Evolutionary conservation across 64 coral and sea anemone genomes (phyloP), one percentile per base, ranked within the genome.

Genomic region (Catalaphyllia jardinei): DNA sequence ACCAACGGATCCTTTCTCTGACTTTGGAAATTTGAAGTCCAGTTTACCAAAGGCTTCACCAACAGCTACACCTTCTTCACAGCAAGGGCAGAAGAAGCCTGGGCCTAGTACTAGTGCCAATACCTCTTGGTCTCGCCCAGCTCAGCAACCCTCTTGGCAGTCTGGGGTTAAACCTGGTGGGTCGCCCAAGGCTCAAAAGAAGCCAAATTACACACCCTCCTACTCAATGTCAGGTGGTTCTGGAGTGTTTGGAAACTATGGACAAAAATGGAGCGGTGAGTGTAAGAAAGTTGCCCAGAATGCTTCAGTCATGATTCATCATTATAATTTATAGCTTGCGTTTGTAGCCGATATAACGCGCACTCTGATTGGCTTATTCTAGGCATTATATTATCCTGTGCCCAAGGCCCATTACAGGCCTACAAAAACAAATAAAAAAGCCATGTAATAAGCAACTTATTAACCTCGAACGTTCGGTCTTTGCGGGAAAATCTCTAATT

Each of bases 211-310:
- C 60, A 71, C 88, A 27, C 95, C 95, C 0, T 76, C 49, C 7
- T 97, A 90, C 51, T 62, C 84, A 14, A 50, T 78, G 72, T 79
- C 83, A 29, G 88, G 88, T 28, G 61, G 76, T 18, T 79, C 73
- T n/a, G 93, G 95, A 59, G 91, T 97, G 17, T 97, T 97, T 85
- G 95, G 95, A 0, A 85, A 89, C 5, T 96, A 96, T 33, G 95
- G 95, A 57, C 92, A 91, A 51, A 89, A 85, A 51, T 85, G 81
- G 81, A 85, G 22, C n/a, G 81, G 81, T 85, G 20, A 71, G 81
- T 29, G 10, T 29, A 0, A 27, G 25, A 49, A 19, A 11, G 22
- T 65, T 69, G 0, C 10, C 22, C 24, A 22, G 17, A 65, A 22
- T 18, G 17, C 28, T 63, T 2, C 4, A 75, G 30, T 75, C 11